These are phyloP conservation scores for Pseudochaenichthys georgianus DNA, from an alignment of 2,797 vertebrate species.

Conservation along the genomic window DNA sequence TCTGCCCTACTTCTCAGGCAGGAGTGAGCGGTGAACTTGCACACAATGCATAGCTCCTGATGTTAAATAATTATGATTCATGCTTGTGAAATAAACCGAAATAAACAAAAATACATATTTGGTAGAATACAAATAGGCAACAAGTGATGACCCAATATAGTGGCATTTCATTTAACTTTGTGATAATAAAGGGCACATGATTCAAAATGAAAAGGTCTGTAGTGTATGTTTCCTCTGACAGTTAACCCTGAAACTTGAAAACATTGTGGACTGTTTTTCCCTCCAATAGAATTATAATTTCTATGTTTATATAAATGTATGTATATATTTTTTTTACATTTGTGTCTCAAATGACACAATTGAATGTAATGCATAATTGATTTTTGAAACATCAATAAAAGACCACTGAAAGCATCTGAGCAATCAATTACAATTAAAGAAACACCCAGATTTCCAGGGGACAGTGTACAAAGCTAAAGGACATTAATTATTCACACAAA, in stretches of 20 bases:
- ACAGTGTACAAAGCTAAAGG: too few species aligned
- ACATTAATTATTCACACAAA: too few species aligned
- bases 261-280: conserved; percentile 8
- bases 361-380: conserved; percentile 30
- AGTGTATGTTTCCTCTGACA: neutral
- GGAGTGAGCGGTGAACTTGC: conserved; percentile 29
- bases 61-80: conserved; percentile 17
- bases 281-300: too few species aligned
- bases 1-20: conserved; percentile 46
- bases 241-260: neutral
- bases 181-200: conserved; percentile 16
- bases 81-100: conserved; percentile 25
- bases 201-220: conserved; percentile 7
- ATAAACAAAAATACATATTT: conserved; percentile 9
- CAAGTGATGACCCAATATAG: conserved; percentile 8
- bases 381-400: conserved; percentile 45
- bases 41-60: conserved; percentile 39
- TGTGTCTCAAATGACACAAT: conserved; percentile 10
- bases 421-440: too few species aligned
- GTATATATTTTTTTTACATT: conserved; percentile 33
- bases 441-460: too few species aligned
- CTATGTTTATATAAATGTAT: neutral
- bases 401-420: neutral
- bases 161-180: conserved; percentile 4
- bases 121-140: conserved; percentile 13